Evolutionary conservation across 2,888 invertebrate species (phyloP).

Genomic region (Dryococelus australis): DNA sequence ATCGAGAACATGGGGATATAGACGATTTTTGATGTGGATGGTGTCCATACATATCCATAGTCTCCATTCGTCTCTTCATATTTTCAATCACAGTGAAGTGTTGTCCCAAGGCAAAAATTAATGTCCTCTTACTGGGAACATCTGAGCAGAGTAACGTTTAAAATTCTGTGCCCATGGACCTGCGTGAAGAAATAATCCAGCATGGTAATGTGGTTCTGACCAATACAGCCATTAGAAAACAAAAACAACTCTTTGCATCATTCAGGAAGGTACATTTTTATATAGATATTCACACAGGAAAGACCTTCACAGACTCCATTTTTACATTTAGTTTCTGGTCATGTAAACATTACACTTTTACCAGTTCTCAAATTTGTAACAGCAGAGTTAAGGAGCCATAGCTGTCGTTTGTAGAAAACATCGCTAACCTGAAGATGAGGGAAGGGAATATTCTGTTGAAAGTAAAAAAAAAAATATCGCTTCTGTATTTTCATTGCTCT

Average conservation of each 20-base stretch:
- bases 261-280: background rate
- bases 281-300: background rate
- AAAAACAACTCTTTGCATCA: background rate
- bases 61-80: background rate
- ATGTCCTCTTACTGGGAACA: background rate
- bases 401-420: background rate
- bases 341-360: background rate
- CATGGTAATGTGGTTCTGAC: background rate
- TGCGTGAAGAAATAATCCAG: background rate
- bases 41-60: background rate
- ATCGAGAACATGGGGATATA: too few relatives aligned
- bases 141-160: background rate
- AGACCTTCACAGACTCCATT: background rate
- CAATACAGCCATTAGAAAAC: background rate
- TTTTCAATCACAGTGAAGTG: background rate
- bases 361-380: constrained; percentile 6
- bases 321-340: background rate
- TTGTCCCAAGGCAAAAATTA: background rate
- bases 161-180: background rate
- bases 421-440: constrained; percentile 11
- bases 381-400: background rate
- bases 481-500: background rate
- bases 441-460: constrained; percentile 1
- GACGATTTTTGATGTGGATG: too few relatives aligned
- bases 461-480: background rate